Base-by-base conservation (phyloP, 2,113 vertebrate species). In the Eptesicus fuscus region DNA sequence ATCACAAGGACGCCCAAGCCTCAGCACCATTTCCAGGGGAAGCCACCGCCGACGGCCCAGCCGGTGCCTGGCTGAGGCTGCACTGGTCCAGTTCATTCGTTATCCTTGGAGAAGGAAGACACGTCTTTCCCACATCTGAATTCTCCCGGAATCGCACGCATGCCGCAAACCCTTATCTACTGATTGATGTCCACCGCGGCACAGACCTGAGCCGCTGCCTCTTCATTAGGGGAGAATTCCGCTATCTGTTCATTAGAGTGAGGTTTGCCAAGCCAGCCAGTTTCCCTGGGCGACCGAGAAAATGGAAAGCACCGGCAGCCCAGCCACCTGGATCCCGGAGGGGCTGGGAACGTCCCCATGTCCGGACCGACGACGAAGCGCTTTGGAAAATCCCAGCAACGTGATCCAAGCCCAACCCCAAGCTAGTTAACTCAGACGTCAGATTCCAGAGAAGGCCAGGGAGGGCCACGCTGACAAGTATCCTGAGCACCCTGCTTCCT, bases 41-140 rank as follows among this genome's bases (percentile, higher is more conserved):
- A 69, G 44, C 77, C 7, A 8, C 13, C 25, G n/a, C 37, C 7
- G 12, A 9, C 3, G 22, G 16, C 0, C 51, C 37, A 82, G 35
- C 37, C 53, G 42, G n/a, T 51, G 7, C 32, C 25, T 30, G n/a
- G 22, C 0, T 0, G 12, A 20, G 8, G 13, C 0, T 1, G 13
- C 1, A 2, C 9, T 12, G 12, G 22, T 56, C n/a, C 28, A 30
- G 53, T 83, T 88, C 40, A 49, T 47, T 83, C 11, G 14, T 53
- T 44, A 63, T 30, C 89, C 79, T 35, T 65, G 37, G 37, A 71
- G 67, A 78, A 69, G 83, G 67, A 78, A 69, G 83, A 30, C 83
- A 63, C 18, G 23, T 11, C 44, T 61, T 65, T n/a, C 20, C 25
- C 14, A 1, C 4, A 9, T 25, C 51, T 16, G 63, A n/a, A 20